Percentiles rank a stretch among this genome's conserved stretches.
Conservation (phyloP, 2,888 invertebrate genomes). For the Chydorus sphaericus region DNA sequence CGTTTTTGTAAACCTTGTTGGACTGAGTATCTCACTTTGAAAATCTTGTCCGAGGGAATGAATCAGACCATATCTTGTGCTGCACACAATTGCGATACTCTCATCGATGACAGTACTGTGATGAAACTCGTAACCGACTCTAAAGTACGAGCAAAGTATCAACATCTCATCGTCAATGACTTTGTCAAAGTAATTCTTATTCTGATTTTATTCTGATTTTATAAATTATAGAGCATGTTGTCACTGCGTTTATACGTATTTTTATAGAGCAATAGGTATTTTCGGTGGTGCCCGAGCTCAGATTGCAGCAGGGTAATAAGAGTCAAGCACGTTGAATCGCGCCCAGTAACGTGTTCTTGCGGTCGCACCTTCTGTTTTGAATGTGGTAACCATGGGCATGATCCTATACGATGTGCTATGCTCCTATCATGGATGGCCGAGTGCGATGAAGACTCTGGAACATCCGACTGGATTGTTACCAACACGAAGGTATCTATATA, state of each 20-base stretch:
- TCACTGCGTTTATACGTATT: constrained; percentile 10
- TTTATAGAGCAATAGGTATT: constrained; percentile 74
- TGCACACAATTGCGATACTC: constrained; percentile 90
- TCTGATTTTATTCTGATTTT: not conserved
- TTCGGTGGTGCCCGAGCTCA: constrained; percentile 96
- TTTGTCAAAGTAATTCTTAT: constrained; percentile 70
- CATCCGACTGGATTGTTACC: constrained; percentile 97
- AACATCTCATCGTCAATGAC: constrained; percentile 94
- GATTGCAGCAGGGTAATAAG: constrained; percentile 94
- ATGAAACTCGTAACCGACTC: constrained; percentile 79
- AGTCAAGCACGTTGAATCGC: constrained; percentile 76
- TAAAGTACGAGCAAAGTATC: constrained; percentile 81
- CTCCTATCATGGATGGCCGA: constrained; percentile 95
- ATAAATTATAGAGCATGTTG: not conserved
- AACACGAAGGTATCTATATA: constrained; percentile 68
- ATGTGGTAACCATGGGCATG: constrained; percentile 96
- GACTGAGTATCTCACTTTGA: constrained; percentile 93
- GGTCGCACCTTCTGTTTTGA: constrained; percentile 87
- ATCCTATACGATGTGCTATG: constrained; percentile 87
- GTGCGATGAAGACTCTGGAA: constrained; percentile 97
- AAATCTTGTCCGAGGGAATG: constrained; percentile 95
- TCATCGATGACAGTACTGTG: constrained; percentile 93
- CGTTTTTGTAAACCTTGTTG: constrained; percentile 90
- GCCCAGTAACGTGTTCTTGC: constrained; percentile 86
- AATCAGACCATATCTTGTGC: constrained; percentile 94